Percentiles rank a stretch among this genome's conserved stretches.
These are phyloP conservation scores for Coptodon rendalli DNA, from an alignment of 2,113 vertebrate species.

Conservation along the genomic window DNA sequence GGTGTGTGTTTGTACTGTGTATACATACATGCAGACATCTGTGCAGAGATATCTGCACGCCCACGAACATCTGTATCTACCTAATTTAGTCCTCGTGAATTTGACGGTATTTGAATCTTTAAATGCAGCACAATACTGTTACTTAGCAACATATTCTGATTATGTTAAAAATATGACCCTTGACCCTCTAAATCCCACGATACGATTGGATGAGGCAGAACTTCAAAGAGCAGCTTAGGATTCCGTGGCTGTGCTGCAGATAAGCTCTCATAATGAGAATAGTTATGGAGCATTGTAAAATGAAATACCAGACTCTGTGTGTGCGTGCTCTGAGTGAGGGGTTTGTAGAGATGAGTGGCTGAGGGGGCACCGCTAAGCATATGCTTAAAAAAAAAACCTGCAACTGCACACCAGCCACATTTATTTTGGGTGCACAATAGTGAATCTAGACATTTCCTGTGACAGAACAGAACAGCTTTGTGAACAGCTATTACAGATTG, in stretches of 20 bases:
- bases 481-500: background rate
- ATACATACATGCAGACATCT: background rate
- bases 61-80: conserved; percentile 1
- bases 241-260: conserved; percentile 49
- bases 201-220: conserved; percentile 42
- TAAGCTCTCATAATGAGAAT: conserved; percentile 60
- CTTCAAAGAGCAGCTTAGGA: conserved; percentile 63
- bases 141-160: conserved; percentile 58
- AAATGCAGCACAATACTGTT: conserved; percentile 45
- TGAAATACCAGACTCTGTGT: conserved; percentile 2
- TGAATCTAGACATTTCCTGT: background rate
- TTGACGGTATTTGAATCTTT: conserved; percentile 32
- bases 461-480: background rate
- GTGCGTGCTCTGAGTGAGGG: background rate
- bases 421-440: background rate
- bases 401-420: background rate
- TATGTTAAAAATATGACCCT: conserved; percentile 54
- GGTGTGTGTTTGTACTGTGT: background rate
- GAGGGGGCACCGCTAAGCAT: background rate
- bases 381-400: background rate
- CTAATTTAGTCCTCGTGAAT: conserved; percentile 16
- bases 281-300: conserved; percentile 54
- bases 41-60: background rate
- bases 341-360: background rate
- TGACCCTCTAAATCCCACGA: conserved; percentile 34